Percentiles rank a stretch among this genome's conserved stretches.
phyloP scores from a whole-genome alignment of 2,113 vertebrate genomes.

The Sturnira hondurensis region DNA sequence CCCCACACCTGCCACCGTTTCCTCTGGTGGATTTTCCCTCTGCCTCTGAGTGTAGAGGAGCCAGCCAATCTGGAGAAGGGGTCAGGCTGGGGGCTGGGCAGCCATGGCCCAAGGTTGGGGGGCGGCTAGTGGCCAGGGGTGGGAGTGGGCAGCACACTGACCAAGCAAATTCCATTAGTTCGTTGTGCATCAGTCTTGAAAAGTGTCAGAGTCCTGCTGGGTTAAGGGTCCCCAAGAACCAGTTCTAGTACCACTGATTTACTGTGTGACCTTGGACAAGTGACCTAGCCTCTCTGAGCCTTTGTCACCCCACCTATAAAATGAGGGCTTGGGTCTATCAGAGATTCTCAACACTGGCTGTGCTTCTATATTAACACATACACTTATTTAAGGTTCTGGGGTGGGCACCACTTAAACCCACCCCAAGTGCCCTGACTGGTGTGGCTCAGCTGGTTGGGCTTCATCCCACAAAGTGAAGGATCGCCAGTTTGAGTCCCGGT shows the following conservation, averaged over 20 bases:
- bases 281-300: not conserved
- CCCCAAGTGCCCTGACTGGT: no score
- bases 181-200: not conserved
- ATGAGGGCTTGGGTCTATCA: not conserved
- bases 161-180: not conserved
- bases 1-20: not conserved
- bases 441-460: no score
- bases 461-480: no score
- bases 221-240: not conserved
- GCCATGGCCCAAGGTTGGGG: not conserved
- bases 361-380: not conserved
- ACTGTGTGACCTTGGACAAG: not conserved
- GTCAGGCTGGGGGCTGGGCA: not conserved
- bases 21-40: slow-evolving; percentile 15
- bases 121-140: not conserved
- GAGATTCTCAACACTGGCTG: not conserved
- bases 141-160: fast-evolving
- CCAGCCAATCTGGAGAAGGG: not conserved
- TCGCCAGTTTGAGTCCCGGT: no score
- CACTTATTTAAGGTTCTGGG: not conserved
- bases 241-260: not conserved
- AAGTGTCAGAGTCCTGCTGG: not conserved
- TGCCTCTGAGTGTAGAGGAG: not conserved
- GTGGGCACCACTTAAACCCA: not conserved
- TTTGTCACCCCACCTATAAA: not conserved